Evolutionary conservation across 1,140 invertebrate genomes (phyloP).

Genomic region (Vanessa tameamea): DNA sequence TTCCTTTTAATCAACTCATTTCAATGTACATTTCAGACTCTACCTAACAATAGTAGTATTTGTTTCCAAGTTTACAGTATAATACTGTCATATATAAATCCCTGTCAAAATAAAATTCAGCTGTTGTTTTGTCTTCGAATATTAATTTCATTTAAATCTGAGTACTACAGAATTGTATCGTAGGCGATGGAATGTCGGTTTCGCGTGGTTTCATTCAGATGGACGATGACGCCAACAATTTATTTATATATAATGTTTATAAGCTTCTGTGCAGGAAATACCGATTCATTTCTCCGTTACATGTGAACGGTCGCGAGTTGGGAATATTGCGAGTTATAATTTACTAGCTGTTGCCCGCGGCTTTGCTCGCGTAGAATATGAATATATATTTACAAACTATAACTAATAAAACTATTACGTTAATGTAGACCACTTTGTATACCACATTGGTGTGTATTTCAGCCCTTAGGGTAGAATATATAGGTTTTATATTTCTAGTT

Average conservation of each 20-base stretch:
- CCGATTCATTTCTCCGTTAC: slow-evolving; percentile 3
- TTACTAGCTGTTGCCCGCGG: no score
- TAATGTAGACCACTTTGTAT: no score
- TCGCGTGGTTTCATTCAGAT: slow-evolving; percentile 26
- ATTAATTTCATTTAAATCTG: slow-evolving; percentile 12
- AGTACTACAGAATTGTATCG: slow-evolving; percentile 18
- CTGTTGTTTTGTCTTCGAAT: not conserved
- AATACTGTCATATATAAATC: no score
- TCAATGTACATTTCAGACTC: no score
- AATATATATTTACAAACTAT: no score
- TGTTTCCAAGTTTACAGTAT: not conserved
- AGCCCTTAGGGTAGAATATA: no score
- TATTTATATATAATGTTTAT: slow-evolving; percentile 25
- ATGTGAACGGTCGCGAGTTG: not conserved
- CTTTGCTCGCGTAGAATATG: no score
- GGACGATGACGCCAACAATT: slow-evolving; percentile 14
- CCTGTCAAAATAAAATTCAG: not conserved
- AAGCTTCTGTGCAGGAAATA: slow-evolving; percentile 9
- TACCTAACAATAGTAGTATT: no score
- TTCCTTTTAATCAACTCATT: no score
- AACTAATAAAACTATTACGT: no score
- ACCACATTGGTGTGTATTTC: no score
- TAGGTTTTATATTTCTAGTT: no score
- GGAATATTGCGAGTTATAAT: not conserved
- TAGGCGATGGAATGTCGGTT: slow-evolving; percentile 13